phyloP scores from a whole-genome alignment of 2,797 vertebrate species.

The Acrossocheilus wenchowensis region DNA sequence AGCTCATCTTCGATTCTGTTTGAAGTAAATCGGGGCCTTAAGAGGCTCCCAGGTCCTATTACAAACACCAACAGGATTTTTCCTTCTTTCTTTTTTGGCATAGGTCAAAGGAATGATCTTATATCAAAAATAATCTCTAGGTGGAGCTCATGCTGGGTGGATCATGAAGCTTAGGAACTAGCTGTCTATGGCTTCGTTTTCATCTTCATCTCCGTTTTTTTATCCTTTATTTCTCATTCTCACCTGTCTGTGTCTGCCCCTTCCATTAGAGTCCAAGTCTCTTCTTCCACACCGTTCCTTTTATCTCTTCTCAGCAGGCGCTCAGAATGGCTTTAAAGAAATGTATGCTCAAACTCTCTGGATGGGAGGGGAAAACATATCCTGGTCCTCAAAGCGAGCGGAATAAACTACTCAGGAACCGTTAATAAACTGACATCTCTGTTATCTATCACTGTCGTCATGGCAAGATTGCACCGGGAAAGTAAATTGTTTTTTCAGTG shows the following conservation, averaged over 20 bases:
- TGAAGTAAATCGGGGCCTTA: neutral
- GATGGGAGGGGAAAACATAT: slow-evolving; percentile 36
- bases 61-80: neutral
- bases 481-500: slow-evolving; percentile 42
- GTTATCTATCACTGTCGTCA: slow-evolving; percentile 50
- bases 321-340: slow-evolving; percentile 53
- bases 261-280: slow-evolving; percentile 42
- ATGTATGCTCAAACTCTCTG: slow-evolving; percentile 46
- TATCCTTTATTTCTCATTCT: slow-evolving; percentile 31
- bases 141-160: slow-evolving; percentile 34
- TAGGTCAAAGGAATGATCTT: slow-evolving; percentile 24
- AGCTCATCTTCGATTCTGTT: too few relatives aligned
- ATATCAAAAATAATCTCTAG: slow-evolving; percentile 15
- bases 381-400: slow-evolving; percentile 27
- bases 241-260: slow-evolving; percentile 53
- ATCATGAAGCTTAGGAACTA: slow-evolving; percentile 24
- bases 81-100: neutral
- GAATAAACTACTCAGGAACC: slow-evolving; percentile 50
- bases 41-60: slow-evolving; percentile 10
- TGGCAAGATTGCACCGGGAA: slow-evolving; percentile 41
- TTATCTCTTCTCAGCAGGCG: slow-evolving; percentile 60
- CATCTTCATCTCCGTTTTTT: slow-evolving; percentile 41
- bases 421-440: slow-evolving; percentile 53
- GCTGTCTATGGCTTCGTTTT: slow-evolving; percentile 32
- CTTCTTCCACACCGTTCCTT: slow-evolving; percentile 43